phyloP scores from a whole-genome alignment of 2,797 vertebrate species.

The Melanotaenia nigrans region DNA sequence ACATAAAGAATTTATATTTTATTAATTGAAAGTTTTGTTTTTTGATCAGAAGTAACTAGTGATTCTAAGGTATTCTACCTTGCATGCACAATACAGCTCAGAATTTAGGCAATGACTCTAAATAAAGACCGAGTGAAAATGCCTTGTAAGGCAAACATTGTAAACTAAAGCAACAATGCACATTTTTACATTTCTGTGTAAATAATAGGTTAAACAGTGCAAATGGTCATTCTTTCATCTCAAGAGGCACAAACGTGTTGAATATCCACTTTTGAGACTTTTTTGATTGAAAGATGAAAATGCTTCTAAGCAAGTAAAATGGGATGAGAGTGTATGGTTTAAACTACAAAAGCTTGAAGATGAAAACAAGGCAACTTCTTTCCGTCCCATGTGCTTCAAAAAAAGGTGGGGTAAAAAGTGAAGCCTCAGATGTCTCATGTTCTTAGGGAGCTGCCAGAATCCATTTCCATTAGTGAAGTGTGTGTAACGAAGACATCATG shows the following conservation, averaged over 20 bases:
- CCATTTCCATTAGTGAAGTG: background rate
- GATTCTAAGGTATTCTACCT: background rate
- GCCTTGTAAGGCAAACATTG: no score
- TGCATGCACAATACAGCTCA: no score
- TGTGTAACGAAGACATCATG: background rate
- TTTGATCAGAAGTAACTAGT: background rate
- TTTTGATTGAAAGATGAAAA: background rate
- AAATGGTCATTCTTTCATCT: background rate
- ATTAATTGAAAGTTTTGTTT: background rate
- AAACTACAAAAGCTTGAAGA: conserved; percentile 3
- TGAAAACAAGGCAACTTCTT: background rate
- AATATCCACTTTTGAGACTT: background rate
- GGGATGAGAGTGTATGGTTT: background rate
- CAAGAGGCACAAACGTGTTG: background rate
- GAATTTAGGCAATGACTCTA: no score
- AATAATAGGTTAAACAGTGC: background rate
- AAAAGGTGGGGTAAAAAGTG: background rate
- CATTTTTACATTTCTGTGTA: background rate
- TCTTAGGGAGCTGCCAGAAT: background rate
- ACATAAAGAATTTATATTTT: background rate
- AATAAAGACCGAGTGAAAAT: no score
- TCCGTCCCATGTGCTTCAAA: background rate
- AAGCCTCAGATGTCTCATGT: background rate
- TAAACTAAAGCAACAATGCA: no score
- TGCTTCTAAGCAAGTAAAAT: background rate